Conservation (phyloP, 2,888 invertebrate genomes). For the Drepanosiphum platanoidis region DNA sequence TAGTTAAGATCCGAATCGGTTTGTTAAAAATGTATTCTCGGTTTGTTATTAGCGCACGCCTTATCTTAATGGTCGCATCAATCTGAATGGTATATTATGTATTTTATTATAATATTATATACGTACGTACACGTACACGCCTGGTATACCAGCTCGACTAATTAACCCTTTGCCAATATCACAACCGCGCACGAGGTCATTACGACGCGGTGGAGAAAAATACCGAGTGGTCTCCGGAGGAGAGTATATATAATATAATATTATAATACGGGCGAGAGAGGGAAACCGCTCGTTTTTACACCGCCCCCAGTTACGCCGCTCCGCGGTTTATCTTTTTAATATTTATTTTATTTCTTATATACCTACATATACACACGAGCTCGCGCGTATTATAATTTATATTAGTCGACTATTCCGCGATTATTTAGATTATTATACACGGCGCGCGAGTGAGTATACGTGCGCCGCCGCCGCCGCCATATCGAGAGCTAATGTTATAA, state of each 20-base stretch:
- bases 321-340: not conserved
- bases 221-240: not conserved
- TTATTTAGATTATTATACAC: not conserved
- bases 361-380: not conserved
- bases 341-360: too few species aligned
- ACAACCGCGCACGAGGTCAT: not conserved
- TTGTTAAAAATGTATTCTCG: not conserved
- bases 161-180: conserved; percentile 26
- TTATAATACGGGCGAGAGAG: not conserved
- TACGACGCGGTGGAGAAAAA: not conserved
- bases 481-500: too few species aligned
- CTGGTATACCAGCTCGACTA: not conserved
- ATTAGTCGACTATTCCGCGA: not conserved
- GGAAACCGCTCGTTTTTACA: not conserved
- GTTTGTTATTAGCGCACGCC: not conserved
- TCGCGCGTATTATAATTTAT: not conserved
- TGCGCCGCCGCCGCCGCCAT: not conserved
- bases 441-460: not conserved
- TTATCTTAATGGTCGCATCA: conserved; percentile 20
- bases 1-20: conserved; percentile 27
- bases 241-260: too few species aligned
- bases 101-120: not conserved
- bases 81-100: not conserved
- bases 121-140: not conserved
- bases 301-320: conserved; percentile 4